Conservation (phyloP, 2,888 invertebrate genomes). For the Laspeyria flexula region DNA sequence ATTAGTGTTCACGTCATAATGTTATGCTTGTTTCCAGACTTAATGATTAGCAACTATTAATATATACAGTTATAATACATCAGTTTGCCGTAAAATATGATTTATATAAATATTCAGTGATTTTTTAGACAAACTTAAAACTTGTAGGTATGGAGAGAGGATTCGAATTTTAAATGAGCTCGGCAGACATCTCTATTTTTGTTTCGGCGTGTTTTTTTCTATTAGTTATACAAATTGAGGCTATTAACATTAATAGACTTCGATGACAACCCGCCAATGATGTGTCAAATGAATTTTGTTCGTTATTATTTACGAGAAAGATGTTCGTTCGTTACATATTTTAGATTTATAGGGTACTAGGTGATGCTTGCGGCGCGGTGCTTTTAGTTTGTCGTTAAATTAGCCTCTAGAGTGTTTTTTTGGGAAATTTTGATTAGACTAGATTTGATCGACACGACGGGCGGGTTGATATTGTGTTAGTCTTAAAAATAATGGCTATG, state of each 20-base stretch:
- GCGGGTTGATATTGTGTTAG: too few relatives aligned
- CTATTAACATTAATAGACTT: conserved; percentile 42
- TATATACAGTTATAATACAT: conserved; percentile 23
- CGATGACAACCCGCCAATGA: conserved; percentile 39
- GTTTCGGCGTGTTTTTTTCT: conserved; percentile 15
- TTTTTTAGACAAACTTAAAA: conserved; percentile 11
- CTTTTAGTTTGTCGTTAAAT: too few relatives aligned
- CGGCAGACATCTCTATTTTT: conserved; percentile 43
- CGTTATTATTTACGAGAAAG: conserved; percentile 4
- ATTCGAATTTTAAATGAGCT: conserved; percentile 30
- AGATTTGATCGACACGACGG: too few relatives aligned
- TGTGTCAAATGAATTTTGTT: conserved; percentile 27
- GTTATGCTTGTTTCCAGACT: conserved; percentile 18
- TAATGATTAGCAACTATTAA: conserved; percentile 14
- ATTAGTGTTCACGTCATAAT: conserved; percentile 17
- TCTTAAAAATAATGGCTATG: too few relatives aligned
- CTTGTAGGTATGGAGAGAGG: conserved; percentile 6
- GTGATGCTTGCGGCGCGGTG: too few relatives aligned
- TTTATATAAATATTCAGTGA: conserved; percentile 27
- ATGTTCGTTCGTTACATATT: not conserved
- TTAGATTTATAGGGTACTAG: not conserved
- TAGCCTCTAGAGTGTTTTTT: too few relatives aligned
- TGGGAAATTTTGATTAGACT: too few relatives aligned
- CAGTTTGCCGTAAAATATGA: conserved; percentile 18
- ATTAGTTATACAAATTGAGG: conserved; percentile 42